Evolutionary conservation across 2,113 vertebrate genomes (phyloP).

Genomic region (Mormoops blainvillei): DNA sequence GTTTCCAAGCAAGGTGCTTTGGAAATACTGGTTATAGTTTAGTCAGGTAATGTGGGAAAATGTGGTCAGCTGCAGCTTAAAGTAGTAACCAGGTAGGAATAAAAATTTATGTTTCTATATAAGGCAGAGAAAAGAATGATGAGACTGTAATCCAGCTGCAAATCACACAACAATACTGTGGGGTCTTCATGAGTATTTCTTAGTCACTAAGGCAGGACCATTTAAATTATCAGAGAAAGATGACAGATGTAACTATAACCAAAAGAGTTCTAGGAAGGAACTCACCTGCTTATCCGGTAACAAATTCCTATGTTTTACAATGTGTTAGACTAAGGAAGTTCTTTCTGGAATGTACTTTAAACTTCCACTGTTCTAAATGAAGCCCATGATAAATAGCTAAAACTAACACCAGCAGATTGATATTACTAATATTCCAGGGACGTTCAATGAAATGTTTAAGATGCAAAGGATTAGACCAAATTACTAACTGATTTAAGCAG

Average conservation of each 20-base stretch:
- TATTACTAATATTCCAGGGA: neutral
- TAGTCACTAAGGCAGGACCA: neutral
- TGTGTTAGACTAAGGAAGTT: neutral
- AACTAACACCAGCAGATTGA: neutral
- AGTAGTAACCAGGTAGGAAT: neutral
- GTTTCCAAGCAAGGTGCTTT: neutral
- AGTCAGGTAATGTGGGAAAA: neutral
- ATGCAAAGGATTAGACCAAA: neutral
- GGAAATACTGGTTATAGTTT: neutral
- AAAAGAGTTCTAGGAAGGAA: neutral
- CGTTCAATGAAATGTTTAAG: neutral
- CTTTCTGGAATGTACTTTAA: neutral
- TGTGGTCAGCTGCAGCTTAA: neutral
- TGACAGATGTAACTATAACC: neutral
- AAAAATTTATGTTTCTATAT: neutral
- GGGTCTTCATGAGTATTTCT: neutral
- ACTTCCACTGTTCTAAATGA: neutral
- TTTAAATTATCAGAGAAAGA: neutral
- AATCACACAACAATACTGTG: neutral
- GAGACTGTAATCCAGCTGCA: neutral
- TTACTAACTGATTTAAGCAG: neutral
- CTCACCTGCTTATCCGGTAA: neutral
- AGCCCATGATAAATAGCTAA: neutral
- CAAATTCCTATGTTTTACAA: neutral
- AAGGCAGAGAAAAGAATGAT: neutral